phyloP scores from a whole-genome alignment of 2,113 vertebrate genomes.

The Esox niger region DNA sequence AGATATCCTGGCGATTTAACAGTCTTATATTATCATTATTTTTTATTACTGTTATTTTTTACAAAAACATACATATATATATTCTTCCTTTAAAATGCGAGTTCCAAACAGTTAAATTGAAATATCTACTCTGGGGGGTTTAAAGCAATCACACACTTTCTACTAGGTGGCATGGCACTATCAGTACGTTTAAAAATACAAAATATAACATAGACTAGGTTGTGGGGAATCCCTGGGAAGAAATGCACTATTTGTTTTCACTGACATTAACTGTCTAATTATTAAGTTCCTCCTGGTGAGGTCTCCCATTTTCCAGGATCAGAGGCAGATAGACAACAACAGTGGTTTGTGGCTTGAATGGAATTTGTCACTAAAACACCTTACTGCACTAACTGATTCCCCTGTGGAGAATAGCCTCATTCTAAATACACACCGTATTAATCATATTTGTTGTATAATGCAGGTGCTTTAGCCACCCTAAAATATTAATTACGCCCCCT shows the following conservation, averaged over 20 bases:
- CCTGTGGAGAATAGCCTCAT: constrained; percentile 39
- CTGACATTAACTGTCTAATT: constrained; percentile 55
- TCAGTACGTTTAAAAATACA: constrained; percentile 48
- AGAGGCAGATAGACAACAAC: constrained; percentile 22
- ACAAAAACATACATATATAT: too few species aligned
- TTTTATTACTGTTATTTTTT: too few species aligned
- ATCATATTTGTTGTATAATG: constrained; percentile 54
- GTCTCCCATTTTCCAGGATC: constrained; percentile 43
- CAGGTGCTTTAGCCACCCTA: too few species aligned
- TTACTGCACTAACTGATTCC: constrained; percentile 41
- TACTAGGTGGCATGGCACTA: constrained; percentile 43
- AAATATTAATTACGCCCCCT: too few species aligned
- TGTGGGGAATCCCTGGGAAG: constrained; percentile 18
- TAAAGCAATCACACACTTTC: constrained; percentile 43
- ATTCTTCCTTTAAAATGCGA: constrained; percentile 26
- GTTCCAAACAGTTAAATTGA: constrained; percentile 2
- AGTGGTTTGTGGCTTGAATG: constrained; percentile 46
- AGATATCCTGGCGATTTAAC: too few species aligned
- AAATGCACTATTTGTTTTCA: constrained; percentile 43
- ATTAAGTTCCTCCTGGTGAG: constrained; percentile 59
- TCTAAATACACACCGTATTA: constrained; percentile 18
- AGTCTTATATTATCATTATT: too few species aligned
- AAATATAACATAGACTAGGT: constrained; percentile 50
- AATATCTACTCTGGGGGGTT: constrained; percentile 33
- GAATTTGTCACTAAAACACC: constrained; percentile 29